A percentile compares a stretch with the other conserved stretches of the same genome.
Evolutionary conservation across 2,797 vertebrate species (phyloP).

Genomic region (Propithecus deckenii): DNA sequence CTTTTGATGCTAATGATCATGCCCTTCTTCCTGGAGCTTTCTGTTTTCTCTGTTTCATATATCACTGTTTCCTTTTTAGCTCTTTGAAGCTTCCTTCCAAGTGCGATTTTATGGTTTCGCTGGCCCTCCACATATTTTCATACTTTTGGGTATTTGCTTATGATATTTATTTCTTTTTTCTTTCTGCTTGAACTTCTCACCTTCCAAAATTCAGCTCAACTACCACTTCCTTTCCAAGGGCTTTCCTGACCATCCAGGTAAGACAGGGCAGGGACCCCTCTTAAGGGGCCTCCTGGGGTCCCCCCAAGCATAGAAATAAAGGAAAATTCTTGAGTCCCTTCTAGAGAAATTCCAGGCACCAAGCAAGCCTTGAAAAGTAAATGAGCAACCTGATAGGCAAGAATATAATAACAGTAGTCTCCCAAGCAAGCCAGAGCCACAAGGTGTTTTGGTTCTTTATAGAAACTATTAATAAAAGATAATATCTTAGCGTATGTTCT

Average conservation of each 20-base stretch:
- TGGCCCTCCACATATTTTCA: slow-evolving; percentile 17
- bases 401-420: background rate
- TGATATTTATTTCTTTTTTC: background rate
- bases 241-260: background rate
- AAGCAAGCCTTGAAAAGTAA: background rate
- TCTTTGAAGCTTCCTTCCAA: slow-evolving; percentile 10
- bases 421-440: background rate
- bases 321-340: background rate
- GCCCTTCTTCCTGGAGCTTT: background rate
- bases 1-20: background rate
- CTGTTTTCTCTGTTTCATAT: slow-evolving; percentile 36
- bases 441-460: background rate
- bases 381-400: background rate
- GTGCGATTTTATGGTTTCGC: background rate
- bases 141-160: background rate
- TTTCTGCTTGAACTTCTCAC: background rate
- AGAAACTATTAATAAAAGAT: background rate
- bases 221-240: background rate
- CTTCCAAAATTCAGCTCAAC: background rate
- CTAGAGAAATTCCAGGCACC: background rate
- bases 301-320: background rate
- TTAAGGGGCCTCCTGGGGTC: background rate
- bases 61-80: background rate
- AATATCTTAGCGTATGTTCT: background rate
- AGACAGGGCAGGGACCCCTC: background rate